Evolutionary conservation across 2,797 vertebrate genomes (phyloP), one percentile per base, ranked within the genome.

Genomic region (Labroides dimidiatus): DNA sequence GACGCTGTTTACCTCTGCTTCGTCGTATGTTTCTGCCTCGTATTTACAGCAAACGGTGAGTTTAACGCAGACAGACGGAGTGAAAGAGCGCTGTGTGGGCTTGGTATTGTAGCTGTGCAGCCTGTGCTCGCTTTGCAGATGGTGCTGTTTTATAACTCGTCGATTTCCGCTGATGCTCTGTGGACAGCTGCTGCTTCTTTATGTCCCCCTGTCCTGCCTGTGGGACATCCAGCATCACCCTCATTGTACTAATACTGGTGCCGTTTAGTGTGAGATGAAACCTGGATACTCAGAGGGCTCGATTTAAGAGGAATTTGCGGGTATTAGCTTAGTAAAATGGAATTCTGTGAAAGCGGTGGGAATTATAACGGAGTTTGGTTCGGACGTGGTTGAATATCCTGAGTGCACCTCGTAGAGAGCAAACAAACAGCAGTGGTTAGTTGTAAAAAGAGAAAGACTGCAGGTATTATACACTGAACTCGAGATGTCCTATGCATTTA

Each of bases 61-160:
- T 62, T 52, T 53, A 36, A 13, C 2, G 0, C 51, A 21, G 21
- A 53, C 8, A 33, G 39, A 42, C 47, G 45, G 42, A 11, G 14
- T 5, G 23, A 14, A 21, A 27, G 9, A 6, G 20, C 15, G 66
- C 63, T 48, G 36, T 1, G 6, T 6, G 37, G 24, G 10, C 59
- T 69, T 53, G 44, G 72, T 62, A 64, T 71, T 50, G 52, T 42
- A 10, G 47, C 44, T 33, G 20, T 37, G 43, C 61, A 80, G 62
- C 76, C 51, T 64, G 48, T 72, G 41, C 50, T 78, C 81, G 86
- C 82, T 80, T 66, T 88, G 90, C 89, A 90, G 91, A 91, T 85
- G 87, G 85, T 85, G 78, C 17, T 67, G 75, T 80, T 90, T 85
- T 84, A 61, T 72, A 66, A 79, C 51, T 72, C 54, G 72, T 80